phyloP scores from a whole-genome alignment of 2,888 invertebrate genomes.

The Hymenopus coronatus region DNA sequence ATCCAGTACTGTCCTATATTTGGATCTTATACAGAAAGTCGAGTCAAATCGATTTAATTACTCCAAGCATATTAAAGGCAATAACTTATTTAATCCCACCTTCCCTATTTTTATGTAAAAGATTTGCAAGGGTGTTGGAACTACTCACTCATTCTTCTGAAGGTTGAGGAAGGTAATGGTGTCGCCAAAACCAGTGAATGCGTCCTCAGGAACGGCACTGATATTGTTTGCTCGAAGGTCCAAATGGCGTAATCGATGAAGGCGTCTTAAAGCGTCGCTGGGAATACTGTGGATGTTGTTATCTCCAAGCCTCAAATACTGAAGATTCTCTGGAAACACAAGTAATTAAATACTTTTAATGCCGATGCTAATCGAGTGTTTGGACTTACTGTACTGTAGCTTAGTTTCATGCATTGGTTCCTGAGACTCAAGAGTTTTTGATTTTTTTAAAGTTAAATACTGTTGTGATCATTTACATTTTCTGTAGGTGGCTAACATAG shows the following conservation, averaged over 20 bases:
- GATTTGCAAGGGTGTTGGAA: background rate
- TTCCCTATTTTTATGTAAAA: background rate
- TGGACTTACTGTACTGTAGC: no score
- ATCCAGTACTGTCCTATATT: no score
- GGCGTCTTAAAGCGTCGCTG: conserved; percentile 74
- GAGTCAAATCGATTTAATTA: no score
- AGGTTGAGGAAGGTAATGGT: conserved; percentile 89
- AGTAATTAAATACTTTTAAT: background rate
- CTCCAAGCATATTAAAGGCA: no score
- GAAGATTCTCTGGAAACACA: conserved; percentile 74
- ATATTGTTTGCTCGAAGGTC: conserved; percentile 88
- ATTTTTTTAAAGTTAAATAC: no score
- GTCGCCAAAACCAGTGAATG: conserved; percentile 84
- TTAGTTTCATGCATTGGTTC: no score
- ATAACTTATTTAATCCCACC: background rate
- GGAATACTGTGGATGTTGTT: conserved; percentile 85
- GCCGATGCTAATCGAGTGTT: background rate
- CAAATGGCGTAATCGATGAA: conserved; percentile 83
- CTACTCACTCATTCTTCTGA: conserved; percentile 86
- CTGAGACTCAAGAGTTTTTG: no score
- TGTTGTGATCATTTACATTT: no score
- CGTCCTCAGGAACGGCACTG: conserved; percentile 76
- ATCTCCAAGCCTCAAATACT: conserved; percentile 84
- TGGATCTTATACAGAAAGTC: no score
- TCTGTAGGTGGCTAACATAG: no score